Conservation (phyloP, 2,888 invertebrate genomes). For the Lasioglossum malachurum region DNA sequence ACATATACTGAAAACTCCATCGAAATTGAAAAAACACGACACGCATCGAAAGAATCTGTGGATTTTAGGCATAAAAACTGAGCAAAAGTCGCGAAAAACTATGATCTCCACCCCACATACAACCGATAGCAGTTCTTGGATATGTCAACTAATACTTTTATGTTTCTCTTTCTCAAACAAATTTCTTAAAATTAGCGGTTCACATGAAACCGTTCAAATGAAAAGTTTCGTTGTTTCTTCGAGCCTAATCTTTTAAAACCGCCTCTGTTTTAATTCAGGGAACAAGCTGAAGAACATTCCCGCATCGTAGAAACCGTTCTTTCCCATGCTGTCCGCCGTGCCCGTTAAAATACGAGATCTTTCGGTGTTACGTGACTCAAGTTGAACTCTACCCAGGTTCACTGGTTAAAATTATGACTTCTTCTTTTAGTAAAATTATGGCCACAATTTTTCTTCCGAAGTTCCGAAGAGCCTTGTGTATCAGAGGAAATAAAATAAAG, state of each 20-base stretch:
- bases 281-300: not conserved
- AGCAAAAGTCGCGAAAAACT: too few relatives aligned
- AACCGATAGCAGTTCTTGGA: too few relatives aligned
- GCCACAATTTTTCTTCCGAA: not conserved
- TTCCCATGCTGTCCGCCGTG: slow-evolving; percentile 3
- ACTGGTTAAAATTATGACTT: not conserved
- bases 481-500: not conserved
- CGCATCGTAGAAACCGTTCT: slow-evolving; percentile 17
- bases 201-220: not conserved
- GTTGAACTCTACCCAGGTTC: slow-evolving; percentile 4
- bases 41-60: too few relatives aligned
- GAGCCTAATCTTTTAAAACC: not conserved
- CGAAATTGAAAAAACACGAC: too few relatives aligned
- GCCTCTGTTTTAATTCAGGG: not conserved
- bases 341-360: slow-evolving; percentile 33
- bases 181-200: not conserved
- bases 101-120: too few relatives aligned
- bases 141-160: too few relatives aligned
- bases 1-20: too few relatives aligned
- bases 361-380: slow-evolving; percentile 39
- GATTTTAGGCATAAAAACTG: too few relatives aligned
- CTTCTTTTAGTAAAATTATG: not conserved
- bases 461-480: not conserved
- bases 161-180: too few relatives aligned
- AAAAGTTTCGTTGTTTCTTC: not conserved